Evolutionary conservation across 2,888 invertebrate genomes (phyloP).

Genomic region (Drosophila histrio): DNA sequence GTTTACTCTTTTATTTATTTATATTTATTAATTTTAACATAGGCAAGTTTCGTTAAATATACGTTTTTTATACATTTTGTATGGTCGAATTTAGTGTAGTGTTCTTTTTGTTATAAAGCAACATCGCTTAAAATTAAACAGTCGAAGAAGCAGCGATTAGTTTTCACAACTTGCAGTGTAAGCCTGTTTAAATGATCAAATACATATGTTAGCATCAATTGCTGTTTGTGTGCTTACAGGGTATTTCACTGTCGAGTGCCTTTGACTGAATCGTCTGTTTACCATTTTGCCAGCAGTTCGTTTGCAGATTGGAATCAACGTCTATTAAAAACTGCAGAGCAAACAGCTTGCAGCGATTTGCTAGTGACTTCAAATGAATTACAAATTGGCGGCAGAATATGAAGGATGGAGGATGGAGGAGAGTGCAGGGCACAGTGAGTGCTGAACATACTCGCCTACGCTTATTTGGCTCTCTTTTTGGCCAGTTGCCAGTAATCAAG

Average conservation of each 20-base stretch:
- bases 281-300: conserved; percentile 1
- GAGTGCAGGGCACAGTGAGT: background rate
- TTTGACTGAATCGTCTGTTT: background rate
- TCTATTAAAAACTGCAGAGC: conserved; percentile 66
- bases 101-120: too few relatives aligned
- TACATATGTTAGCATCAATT: too few relatives aligned
- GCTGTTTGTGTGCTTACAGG: too few relatives aligned
- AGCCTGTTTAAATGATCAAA: too few relatives aligned
- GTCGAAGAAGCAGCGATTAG: too few relatives aligned
- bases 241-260: background rate
- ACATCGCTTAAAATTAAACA: too few relatives aligned
- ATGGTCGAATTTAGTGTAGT: too few relatives aligned
- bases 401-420: conserved; percentile 8
- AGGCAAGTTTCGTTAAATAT: too few relatives aligned
- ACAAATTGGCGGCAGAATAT: conserved; percentile 53
- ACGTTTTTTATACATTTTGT: too few relatives aligned
- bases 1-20: too few relatives aligned
- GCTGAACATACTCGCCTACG: background rate
- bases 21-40: too few relatives aligned
- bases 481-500: conserved; percentile 74
- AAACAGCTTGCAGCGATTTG: conserved; percentile 65
- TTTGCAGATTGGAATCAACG: conserved; percentile 34
- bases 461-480: conserved; percentile 20
- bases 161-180: too few relatives aligned
- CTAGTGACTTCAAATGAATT: conserved; percentile 53